Percentiles rank a stretch among this genome's conserved stretches.
Conservation (phyloP, 2,113 vertebrate species). For the Bos taurus region ARS-UCD2.0 NC_037331.1:87448501-87449000, state of each 20-base stretch:
- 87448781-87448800: not conserved
- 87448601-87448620: not conserved
- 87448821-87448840: not conserved
- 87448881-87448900: not conserved
- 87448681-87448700: not conserved
- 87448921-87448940: not conserved
- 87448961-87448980: not conserved
- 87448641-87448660: fast-evolving
- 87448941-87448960: not conserved
- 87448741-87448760: not conserved
- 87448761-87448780: not conserved
- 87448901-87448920: not conserved
- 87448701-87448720: not conserved
- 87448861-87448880: not conserved
- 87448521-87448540: not conserved
- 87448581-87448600: not conserved
- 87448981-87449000: not conserved
- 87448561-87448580: not conserved
- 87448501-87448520: not conserved
- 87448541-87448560: not conserved
- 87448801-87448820: not conserved
- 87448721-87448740: not conserved
- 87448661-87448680: not conserved
- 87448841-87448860: not conserved
- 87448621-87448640: not conserved